Base-by-base conservation (phyloP, 2,113 vertebrate genomes). In the Upupa epops region DNA sequence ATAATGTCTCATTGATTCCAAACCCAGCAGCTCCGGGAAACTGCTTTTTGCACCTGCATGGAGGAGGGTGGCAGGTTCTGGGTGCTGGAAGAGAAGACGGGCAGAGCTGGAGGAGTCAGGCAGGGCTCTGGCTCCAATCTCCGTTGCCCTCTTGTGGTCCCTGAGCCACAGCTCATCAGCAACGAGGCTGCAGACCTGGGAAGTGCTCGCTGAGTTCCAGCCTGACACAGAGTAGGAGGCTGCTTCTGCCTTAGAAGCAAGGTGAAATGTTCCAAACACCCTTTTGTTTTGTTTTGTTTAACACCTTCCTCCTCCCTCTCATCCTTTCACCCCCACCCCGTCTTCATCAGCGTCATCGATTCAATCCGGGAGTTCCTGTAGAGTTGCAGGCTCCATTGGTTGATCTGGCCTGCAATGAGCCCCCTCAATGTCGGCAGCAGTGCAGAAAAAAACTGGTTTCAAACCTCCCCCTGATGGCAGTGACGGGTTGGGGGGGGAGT, bases 141-240 rank as follows among this genome's bases (percentile, higher is more conserved):
- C 83, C 92, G 18, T 90, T 94, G 94, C 93, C 93, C 91, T 95
- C 94, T 95, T 74, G 87, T 93, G 93, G 93, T 65, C 46, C 92
- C 48, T 8, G 7, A 88, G 91, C 61, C 73, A 40, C 13, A 84
- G 32, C 92, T 96, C 93, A 61, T 15, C 16, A 7, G 18, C 17
- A 55, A 32, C 56, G 19, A 22, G 32, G 28, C 42, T 8, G 17
- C 16, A 16, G 29, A 55, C 8, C 25, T 1, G 3, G 24, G 11
- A 54, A 64, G 20, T 11, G 25, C 49, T 45, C 54, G 48, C 8
- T 3, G 11, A 81, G 46, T 61, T 17, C 6, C 55, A 37, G 25
- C 54, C 45, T 3, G 5, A 20, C 7, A 2, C 72, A 21, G 10
- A 0, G 2, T 36, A 49, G 32, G 48, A 63, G 75, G 40, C 60